These are phyloP conservation scores for Oedothorax gibbosus DNA, from an alignment of 1,140 invertebrate species.

Conservation along the genomic window DNA sequence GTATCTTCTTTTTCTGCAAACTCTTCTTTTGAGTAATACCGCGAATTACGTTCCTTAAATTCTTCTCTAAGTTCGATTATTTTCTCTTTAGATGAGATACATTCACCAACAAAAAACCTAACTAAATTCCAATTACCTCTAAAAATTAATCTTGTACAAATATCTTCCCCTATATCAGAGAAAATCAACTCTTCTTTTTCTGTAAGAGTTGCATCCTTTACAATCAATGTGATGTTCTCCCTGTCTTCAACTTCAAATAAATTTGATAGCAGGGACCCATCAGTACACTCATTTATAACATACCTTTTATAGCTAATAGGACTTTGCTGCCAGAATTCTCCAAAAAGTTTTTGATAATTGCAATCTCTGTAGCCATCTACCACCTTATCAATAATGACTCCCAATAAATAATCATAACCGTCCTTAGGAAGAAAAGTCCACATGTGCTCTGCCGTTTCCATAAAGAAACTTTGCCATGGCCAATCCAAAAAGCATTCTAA, in stretches of 20 bases:
- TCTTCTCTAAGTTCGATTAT: conserved; percentile 3
- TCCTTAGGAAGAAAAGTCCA: conserved; percentile 35
- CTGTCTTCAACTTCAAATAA: conserved; percentile 11
- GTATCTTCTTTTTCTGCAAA: not conserved
- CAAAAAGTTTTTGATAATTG: conserved; percentile 36
- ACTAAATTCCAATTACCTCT: conserved; percentile 10
- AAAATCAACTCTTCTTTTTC: conserved; percentile 7
- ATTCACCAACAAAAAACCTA: conserved; percentile 16
- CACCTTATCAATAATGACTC: not conserved
- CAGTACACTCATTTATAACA: not conserved
- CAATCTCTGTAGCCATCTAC: not conserved
- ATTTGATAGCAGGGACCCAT: not conserved
- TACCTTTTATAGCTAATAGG: conserved; percentile 4
- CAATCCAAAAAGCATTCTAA: conserved; percentile 28
- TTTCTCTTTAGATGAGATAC: not conserved
- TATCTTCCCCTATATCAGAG: not conserved
- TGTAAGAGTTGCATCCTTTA: conserved; percentile 3
- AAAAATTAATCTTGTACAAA: not conserved
- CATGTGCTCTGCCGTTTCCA: conserved; percentile 16
- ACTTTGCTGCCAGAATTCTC: conserved; percentile 7
- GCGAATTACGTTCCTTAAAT: not conserved
- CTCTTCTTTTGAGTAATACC: not conserved
- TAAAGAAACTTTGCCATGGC: conserved; percentile 37
- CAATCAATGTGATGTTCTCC: conserved; percentile 12
- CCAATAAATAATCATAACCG: conserved; percentile 2